Base-by-base conservation (phyloP, 2,888 invertebrate genomes). In the Drosophila mettleri region DNA sequence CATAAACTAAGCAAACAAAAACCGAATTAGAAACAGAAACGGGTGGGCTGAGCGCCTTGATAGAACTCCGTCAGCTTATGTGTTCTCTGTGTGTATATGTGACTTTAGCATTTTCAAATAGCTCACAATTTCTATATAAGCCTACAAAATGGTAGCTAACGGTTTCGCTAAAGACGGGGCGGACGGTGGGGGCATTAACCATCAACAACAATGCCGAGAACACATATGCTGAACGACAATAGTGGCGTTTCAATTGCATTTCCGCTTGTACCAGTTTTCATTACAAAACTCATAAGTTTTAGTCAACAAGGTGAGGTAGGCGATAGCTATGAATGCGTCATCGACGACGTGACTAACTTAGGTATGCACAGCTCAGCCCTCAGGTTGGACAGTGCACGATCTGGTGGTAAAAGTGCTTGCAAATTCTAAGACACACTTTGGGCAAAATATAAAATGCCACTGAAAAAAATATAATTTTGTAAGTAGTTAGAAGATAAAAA, bases 251-350 rank as follows among this genome's bases (percentile, higher is more conserved):
- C 83, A 89, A 89, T 90, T 90, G 90, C 88, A 90, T 89, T 91
- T 90, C 90, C 91, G 91, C 74, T 90, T 90, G 90, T 76, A 86
- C 91, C 81, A 90, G 80, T 90, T 90, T 89, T 80, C 89, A 79
- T 80, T 79, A 78, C 77, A 78, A 89, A 79, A 89, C 85, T 89
- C 86, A 89, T 89, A 88, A 89, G 89, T 89, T 87, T 83, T 58
- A 73, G 83, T 67, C 78, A 64, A 74, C 86, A 60, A 55, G 36
- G 36, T 18, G 51, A 52, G 69, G 54, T 46, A 59, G 43, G 54
- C 64, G 33, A 66, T 57, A 39, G 33, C 63, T 33, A 61, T 55
- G 54, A 57, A 49, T 68, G 55, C 70, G 61, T 31, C 29, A 31
- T 20, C 31, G 67, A 61, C 70, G 61, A 76, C 84, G 76, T 89